Base-by-base conservation (phyloP, 1,140 invertebrate genomes). In the Cotesia chilonis region DNA sequence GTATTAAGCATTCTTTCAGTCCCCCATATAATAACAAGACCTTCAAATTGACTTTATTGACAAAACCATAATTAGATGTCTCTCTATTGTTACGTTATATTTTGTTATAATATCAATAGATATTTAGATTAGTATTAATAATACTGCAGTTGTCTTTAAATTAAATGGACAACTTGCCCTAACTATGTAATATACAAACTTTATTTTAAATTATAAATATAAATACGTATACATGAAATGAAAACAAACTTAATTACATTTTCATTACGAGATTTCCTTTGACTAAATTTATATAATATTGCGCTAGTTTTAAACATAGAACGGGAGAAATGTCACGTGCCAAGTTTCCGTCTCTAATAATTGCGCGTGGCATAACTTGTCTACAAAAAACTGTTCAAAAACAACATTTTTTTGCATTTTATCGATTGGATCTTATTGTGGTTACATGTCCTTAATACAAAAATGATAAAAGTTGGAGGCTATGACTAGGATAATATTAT, bases 51-150 rank as follows among this genome's bases (percentile, higher is more conserved):
- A 28, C 28, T 28, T 28, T 28, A 28, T 28, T 28, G 28, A 28
- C 28, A 28, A 28, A 28, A 28, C 3, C 28, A 28, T 28, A 28
- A 28, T 28, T 28, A 28, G 28, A 28, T 28, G 28, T 28, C 28
- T 28, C 28, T 28, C 28, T 28, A 28, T 28, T 28, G 28, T 28
- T 28, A 1, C 28, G 28, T 28, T 28, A 28, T 28, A 28, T 28
- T 28, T 28, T 28, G 1, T 28, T n/a, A 57, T 14, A 75, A 64
- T 75, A 79, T 75, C 67, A 75, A 79, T 77, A 76, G 55, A 9
- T 14, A 57, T 47, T 12, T 4, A 57, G 4, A 55, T 41, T 41
- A 5, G 38, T 41, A 41, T 41, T 7, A 5, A 5, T 41, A 41
- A 41, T 41, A 41, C 9, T 5, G 38, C 38, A 41, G 9, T 41